These are phyloP conservation scores for Lepus oiostolus DNA, from an alignment of 2,797 vertebrate species.

Conservation along the genomic window DNA sequence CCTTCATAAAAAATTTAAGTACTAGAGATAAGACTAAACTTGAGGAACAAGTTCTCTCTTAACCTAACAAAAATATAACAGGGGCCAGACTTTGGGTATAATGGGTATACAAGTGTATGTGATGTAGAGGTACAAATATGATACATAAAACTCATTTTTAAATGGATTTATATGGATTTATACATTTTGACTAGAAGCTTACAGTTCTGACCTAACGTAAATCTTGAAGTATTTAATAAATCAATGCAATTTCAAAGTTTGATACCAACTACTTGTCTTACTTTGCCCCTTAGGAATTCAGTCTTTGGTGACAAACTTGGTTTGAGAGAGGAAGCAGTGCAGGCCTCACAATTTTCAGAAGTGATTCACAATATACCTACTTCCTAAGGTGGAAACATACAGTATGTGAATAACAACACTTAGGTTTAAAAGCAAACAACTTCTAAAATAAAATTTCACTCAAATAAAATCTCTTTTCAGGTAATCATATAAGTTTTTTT, in stretches of 20 bases:
- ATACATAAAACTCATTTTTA: background rate
- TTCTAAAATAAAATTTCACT: background rate
- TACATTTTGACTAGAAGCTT: background rate
- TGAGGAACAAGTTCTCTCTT: slow-evolving; percentile 45
- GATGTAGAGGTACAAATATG: background rate
- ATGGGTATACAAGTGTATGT: background rate
- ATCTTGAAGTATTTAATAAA: slow-evolving; percentile 6
- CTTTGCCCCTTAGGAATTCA: background rate
- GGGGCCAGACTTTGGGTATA: background rate
- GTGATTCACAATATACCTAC: background rate
- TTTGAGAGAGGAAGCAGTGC: slow-evolving; percentile 20
- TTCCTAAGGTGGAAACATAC: background rate
- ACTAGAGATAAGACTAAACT: background rate
- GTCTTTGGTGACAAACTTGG: background rate
- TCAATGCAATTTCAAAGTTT: background rate
- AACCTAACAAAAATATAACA: slow-evolving; percentile 35
- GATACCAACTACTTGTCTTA: background rate
- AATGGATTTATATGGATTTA: slow-evolving; percentile 15
- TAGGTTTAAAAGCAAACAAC: slow-evolving; percentile 1
- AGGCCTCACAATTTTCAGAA: slow-evolving; percentile 39
- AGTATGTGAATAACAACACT: background rate
- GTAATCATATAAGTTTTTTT: background rate
- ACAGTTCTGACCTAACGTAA: background rate
- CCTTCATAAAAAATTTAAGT: slow-evolving; percentile 30
- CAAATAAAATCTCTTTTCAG: background rate